Conservation (phyloP, 2,797 vertebrate genomes). For the Poecile montanus region DNA sequence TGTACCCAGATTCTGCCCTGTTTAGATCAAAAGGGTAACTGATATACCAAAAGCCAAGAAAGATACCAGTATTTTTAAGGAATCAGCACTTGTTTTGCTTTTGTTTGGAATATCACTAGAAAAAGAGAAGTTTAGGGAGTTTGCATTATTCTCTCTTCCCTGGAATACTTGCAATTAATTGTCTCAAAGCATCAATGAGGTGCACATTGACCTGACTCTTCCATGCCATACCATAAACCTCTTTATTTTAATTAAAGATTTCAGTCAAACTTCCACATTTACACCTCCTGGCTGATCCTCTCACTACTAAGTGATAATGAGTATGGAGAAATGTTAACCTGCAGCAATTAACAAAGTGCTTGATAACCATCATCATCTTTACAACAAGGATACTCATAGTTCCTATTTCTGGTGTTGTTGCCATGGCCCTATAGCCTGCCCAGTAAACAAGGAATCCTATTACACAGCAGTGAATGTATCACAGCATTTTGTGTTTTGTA, state of each 20-base stretch:
- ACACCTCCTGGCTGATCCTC: background rate
- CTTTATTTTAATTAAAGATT: background rate
- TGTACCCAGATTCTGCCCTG: background rate
- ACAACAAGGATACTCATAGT: conserved; percentile 6
- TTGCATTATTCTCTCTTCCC: background rate
- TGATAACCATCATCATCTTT: conserved; percentile 36
- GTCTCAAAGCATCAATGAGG: background rate
- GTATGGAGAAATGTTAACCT: background rate
- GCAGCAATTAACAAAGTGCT: conserved; percentile 12
- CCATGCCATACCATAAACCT: background rate
- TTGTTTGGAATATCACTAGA: background rate
- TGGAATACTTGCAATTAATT: background rate
- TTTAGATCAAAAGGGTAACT: background rate
- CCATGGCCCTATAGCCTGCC: conserved; percentile 34
- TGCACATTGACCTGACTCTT: background rate
- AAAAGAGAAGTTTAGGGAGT: background rate
- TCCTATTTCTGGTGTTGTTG: conserved; percentile 62
- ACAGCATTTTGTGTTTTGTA: conserved; percentile 25
- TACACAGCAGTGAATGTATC: conserved; percentile 44
- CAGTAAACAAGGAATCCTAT: conserved; percentile 57
- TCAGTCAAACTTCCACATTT: background rate
- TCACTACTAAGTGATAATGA: background rate
- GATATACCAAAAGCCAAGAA: background rate
- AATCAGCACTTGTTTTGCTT: background rate
- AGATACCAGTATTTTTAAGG: background rate